Evolutionary conservation across 2,113 vertebrate genomes (phyloP).

Genomic region (Antigone vipio): DNA sequence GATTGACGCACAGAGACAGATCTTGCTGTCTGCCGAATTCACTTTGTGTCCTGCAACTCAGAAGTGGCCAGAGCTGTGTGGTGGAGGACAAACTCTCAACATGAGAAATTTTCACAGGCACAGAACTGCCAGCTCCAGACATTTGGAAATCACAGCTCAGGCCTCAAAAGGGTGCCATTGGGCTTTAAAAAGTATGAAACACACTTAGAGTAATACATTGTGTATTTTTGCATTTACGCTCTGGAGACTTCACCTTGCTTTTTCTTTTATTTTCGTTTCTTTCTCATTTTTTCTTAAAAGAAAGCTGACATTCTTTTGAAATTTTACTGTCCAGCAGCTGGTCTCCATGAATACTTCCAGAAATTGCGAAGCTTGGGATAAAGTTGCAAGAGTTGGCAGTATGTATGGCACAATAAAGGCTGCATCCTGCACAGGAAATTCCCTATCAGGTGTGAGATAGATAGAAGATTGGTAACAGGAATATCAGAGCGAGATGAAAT

Average conservation of each 20-base stretch:
- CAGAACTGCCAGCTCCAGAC: neutral
- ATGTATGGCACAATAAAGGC: neutral
- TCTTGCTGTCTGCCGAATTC: slow-evolving; percentile 46
- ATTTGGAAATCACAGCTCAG: neutral
- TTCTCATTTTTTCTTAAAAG: neutral
- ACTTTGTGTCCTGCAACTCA: slow-evolving; percentile 15
- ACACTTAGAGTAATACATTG: neutral
- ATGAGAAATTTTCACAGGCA: neutral
- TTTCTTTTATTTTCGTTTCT: neutral
- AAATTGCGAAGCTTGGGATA: neutral
- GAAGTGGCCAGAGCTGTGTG: neutral
- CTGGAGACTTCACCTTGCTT: neutral
- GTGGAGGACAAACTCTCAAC: neutral
- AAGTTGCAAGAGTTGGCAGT: neutral
- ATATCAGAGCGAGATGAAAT: neutral
- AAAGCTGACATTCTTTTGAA: neutral
- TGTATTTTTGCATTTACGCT: neutral
- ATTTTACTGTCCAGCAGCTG: neutral
- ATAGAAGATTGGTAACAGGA: neutral
- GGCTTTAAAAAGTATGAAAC: neutral
- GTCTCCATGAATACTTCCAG: neutral
- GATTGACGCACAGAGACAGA: slow-evolving; percentile 38
- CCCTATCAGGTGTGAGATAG: neutral
- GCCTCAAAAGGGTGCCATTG: neutral
- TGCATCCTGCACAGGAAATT: neutral